A percentile compares a stretch with the other conserved stretches of the same genome.
Conservation (phyloP, 2,113 vertebrate species). For the Gallinago undulata region DNA sequence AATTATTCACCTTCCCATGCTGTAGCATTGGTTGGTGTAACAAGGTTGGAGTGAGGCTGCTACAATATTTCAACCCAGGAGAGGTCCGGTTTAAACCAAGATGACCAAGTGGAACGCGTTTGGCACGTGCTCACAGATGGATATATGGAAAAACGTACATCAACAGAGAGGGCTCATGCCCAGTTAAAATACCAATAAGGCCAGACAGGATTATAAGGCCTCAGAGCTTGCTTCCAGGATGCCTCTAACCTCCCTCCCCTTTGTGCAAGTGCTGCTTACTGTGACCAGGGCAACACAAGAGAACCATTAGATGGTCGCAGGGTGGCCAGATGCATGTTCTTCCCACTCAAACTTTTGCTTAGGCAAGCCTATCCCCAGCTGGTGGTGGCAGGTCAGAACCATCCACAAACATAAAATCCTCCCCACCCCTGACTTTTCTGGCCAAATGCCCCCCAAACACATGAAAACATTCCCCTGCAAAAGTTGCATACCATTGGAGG, state of each 20-base stretch:
- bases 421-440: background rate
- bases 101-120: background rate
- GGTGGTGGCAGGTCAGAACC: background rate
- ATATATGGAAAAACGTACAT: background rate
- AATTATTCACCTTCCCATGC: background rate
- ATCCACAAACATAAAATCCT: background rate
- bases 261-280: background rate
- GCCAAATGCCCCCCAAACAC: background rate
- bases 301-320: background rate
- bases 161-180: background rate
- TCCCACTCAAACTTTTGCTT: background rate
- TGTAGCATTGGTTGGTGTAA: background rate
- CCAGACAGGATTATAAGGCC: background rate
- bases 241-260: background rate
- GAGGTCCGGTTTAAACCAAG: background rate
- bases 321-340: background rate
- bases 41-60: background rate
- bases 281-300: background rate
- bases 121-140: background rate
- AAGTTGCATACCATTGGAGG: background rate
- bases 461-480: background rate
- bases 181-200: background rate
- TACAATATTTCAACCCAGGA: background rate
- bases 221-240: background rate
- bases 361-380: background rate